phyloP scores from a whole-genome alignment of 1,140 invertebrate species.

The Drosophila lini region DNA sequence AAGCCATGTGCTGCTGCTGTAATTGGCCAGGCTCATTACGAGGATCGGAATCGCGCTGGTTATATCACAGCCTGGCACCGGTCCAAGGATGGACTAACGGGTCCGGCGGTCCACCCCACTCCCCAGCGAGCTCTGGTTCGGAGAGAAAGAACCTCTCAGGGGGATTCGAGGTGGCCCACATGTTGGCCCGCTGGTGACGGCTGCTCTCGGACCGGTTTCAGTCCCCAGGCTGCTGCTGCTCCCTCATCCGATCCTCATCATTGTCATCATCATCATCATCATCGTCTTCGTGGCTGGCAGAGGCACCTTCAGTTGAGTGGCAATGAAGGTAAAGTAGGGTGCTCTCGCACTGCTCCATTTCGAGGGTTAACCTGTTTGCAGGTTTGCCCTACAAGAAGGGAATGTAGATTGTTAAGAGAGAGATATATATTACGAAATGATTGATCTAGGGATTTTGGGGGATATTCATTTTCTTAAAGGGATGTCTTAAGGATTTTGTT shows the following conservation, averaged over 20 bases:
- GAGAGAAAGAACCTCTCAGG: conserved; percentile 43
- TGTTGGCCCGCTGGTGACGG: conserved; percentile 37
- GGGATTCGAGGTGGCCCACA: conserved; percentile 55
- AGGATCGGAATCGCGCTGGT: conserved; percentile 46
- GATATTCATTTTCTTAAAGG: no score
- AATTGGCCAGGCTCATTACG: conserved; percentile 74
- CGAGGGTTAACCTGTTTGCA: conserved; percentile 69
- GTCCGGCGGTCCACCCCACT: conserved; percentile 24
- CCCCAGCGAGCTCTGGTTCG: conserved; percentile 17
- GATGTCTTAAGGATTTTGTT: background rate
- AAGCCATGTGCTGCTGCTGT: conserved; percentile 70
- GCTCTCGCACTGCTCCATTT: conserved; percentile 57
- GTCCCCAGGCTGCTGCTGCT: conserved; percentile 43
- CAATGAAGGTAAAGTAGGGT: conserved; percentile 78
- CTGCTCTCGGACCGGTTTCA: conserved; percentile 51
- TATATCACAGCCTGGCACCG: conserved; percentile 66
- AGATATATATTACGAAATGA: background rate
- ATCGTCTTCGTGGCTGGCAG: conserved; percentile 9
- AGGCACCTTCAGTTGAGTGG: conserved; percentile 67
- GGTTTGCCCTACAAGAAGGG: conserved; percentile 20
- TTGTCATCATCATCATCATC: conserved; percentile 16
- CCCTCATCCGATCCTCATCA: conserved; percentile 28
- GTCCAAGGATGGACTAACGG: conserved; percentile 59
- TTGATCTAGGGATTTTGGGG: background rate
- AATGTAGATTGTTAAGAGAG: background rate